Evolutionary conservation across 2,888 invertebrate species (phyloP).

Genomic region (Spatulosminthurus flaviceps): DNA sequence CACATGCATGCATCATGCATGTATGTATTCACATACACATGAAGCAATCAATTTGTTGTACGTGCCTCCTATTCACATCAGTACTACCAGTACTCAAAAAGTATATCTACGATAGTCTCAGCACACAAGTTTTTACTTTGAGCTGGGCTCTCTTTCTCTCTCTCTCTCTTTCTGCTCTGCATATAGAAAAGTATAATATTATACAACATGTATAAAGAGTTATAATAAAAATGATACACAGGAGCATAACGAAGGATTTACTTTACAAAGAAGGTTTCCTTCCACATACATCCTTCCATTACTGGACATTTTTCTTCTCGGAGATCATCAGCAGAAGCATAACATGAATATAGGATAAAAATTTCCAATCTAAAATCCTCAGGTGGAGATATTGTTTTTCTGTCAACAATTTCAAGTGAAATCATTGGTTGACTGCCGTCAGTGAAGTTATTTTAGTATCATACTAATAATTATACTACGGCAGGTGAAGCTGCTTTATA

Average conservation of each 20-base stretch:
- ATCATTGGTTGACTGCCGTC: too few relatives aligned
- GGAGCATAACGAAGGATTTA: neutral
- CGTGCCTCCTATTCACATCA: neutral
- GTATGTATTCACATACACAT: slow-evolving; percentile 5
- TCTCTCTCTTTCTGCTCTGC: neutral
- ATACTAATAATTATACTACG: too few relatives aligned
- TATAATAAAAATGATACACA: slow-evolving; percentile 9
- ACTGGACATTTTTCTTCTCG: slow-evolving; percentile 11
- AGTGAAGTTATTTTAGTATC: too few relatives aligned
- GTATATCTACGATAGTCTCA: too few relatives aligned
- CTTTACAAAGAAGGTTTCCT: too few relatives aligned
- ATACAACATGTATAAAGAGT: slow-evolving; percentile 14
- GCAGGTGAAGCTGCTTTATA: too few relatives aligned
- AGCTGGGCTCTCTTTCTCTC: neutral
- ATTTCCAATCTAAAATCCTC: too few relatives aligned
- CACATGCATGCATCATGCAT: neutral
- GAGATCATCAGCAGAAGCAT: neutral
- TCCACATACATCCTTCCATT: neutral
- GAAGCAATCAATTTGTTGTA: slow-evolving; percentile 18
- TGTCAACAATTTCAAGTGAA: too few relatives aligned
- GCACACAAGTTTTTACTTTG: neutral
- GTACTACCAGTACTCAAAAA: too few relatives aligned
- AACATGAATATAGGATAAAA: too few relatives aligned
- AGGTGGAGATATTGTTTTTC: too few relatives aligned
- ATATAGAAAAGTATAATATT: neutral